Conservation (phyloP, 1,140 invertebrate species). For the Pseudomyrmex flavicornis region DNA sequence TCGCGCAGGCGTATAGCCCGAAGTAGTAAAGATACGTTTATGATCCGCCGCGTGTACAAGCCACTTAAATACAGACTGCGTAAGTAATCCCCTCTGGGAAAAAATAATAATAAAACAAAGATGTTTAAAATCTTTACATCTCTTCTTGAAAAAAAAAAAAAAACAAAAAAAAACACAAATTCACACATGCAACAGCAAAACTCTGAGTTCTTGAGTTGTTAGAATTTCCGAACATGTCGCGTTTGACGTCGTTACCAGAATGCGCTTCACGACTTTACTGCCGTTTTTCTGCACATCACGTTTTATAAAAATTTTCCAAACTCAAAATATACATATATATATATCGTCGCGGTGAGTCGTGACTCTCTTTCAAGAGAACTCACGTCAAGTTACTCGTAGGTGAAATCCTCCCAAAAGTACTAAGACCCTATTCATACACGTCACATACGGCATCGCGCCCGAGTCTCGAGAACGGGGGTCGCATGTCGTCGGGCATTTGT, state of each 20-base stretch:
- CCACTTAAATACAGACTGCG: not conserved
- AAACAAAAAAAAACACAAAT: too few species aligned
- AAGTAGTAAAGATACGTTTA: conserved; percentile 43
- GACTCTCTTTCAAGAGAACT: conserved; percentile 18
- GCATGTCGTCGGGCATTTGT: conserved; percentile 52
- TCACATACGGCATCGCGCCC: conserved; percentile 37
- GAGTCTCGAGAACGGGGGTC: not conserved
- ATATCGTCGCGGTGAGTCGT: not conserved
- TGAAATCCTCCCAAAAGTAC: not conserved
- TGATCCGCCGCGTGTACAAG: conserved; percentile 12
- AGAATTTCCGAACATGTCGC: not conserved
- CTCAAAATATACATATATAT: too few species aligned
- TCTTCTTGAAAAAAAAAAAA: too few species aligned
- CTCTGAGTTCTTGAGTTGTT: too few species aligned
- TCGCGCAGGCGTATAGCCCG: not conserved
- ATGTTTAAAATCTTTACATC: not conserved
- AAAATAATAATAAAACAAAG: not conserved
- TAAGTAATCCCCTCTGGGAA: too few species aligned
- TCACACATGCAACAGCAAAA: too few species aligned
- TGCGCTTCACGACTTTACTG: not conserved
- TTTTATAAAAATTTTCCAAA: conserved; percentile 43
- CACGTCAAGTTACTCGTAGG: conserved; percentile 19
- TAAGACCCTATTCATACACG: conserved; percentile 17
- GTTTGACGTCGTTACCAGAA: not conserved
- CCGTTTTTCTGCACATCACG: not conserved